Percentiles rank a stretch among this genome's conserved stretches.
Evolutionary conservation across 2,113 vertebrate species (phyloP).

Genomic region (Aythya baeri): DNA sequence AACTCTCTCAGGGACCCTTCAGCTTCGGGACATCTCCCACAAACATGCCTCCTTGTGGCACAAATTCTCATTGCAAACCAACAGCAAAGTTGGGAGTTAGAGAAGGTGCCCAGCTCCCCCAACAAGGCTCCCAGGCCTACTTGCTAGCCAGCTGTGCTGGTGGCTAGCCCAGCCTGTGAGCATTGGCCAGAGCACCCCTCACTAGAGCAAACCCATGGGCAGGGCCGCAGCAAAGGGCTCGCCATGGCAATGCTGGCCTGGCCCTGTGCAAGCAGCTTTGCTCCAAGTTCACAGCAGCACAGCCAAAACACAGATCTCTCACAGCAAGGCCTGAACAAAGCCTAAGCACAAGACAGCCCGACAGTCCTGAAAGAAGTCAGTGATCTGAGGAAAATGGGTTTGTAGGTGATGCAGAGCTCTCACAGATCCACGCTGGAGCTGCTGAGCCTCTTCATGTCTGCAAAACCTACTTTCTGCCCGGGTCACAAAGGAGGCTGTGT

Average conservation of each 20-base stretch:
- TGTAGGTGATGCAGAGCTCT: slow-evolving; percentile 51
- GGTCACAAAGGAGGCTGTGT: neutral
- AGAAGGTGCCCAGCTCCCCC: neutral
- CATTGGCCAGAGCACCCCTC: neutral
- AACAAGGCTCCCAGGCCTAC: neutral
- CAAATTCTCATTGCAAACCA: neutral
- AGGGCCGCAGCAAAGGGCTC: neutral
- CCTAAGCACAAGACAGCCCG: slow-evolving; percentile 11
- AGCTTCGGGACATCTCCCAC: neutral
- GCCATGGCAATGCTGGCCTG: neutral
- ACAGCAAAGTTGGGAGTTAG: neutral
- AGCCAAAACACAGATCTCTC: neutral
- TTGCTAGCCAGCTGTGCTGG: fast-evolving
- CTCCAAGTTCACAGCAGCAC: neutral
- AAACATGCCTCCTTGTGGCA: neutral
- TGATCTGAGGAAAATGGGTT: slow-evolving; percentile 41
- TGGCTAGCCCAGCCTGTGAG: neutral
- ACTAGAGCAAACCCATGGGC: neutral
- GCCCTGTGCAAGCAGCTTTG: neutral
- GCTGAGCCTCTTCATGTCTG: slow-evolving; percentile 18
- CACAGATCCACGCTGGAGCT: neutral
- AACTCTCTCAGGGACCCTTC: neutral
- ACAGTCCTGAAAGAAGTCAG: slow-evolving; percentile 40
- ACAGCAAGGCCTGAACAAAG: neutral
- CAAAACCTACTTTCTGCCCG: slow-evolving; percentile 34